Base-by-base conservation (phyloP, 2,113 vertebrate genomes). In the Rynchops niger region DNA sequence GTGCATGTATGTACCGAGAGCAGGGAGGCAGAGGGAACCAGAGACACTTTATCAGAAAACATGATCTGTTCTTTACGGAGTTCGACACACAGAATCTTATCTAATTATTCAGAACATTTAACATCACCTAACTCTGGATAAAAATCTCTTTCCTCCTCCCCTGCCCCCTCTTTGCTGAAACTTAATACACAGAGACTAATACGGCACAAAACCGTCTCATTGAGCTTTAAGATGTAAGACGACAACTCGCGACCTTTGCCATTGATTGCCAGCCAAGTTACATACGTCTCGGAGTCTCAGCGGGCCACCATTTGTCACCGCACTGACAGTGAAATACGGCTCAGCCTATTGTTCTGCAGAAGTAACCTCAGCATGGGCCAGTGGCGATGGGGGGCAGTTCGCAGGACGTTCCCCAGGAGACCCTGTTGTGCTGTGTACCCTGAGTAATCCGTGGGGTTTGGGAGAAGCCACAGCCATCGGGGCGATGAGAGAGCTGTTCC, bases 221-320 rank as follows among this genome's bases (percentile, higher is more conserved):
- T 69, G 92, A 84, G 93, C 84, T 91, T 79, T 81, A 89, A 95
- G 82, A 94, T 89, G 93, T 63, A 94, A 95, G 95, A 85, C 6
- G 67, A 84, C 95, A 96, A 82, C 66, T 88, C 30, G 0, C 85
- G 96, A 94, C 95, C 96, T 96, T 97, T 93, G 92, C 93, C 91
- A 92, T 4, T 91, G 87, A 92, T 74, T 94, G 73, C 86, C 95
- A 89, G 95, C 96, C 97, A 94, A 97, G 90, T 93, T 95, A 83
- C 95, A 88, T 50, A 93, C 2, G 6, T 91, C 93, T 96, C 82
- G 69, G 85, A 76, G 81, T 82, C 91, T 96, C 85, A 4, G 61
- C 16, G 29, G 62, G 73, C 89, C 91, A 85, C 87, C 72, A 91
- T 97, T 97, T 96, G 96, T 98, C 96, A 97, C 95, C 3, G 1